phyloP scores from a whole-genome alignment of 2,888 invertebrate species.

The Acrocera orbiculus region DNA sequence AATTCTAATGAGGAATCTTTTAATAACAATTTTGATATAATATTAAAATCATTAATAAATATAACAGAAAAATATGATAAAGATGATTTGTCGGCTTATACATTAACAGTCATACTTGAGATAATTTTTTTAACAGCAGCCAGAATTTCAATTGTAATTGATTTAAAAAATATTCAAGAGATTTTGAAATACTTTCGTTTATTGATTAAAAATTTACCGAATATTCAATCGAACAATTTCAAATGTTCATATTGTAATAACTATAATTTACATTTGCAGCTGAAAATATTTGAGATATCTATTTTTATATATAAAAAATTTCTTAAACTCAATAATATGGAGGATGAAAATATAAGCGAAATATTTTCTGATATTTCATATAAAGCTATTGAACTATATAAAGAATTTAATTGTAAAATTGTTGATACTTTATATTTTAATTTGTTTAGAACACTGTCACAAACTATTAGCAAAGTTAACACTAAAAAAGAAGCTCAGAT shows the following conservation, averaged over 20 bases:
- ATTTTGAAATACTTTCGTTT: no score
- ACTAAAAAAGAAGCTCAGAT: neutral
- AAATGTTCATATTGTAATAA: constrained; percentile 1
- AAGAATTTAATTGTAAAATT: constrained; percentile 2
- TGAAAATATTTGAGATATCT: neutral
- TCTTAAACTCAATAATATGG: constrained; percentile 4
- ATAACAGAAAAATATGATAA: no score
- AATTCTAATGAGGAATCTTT: no score
- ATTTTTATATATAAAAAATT: neutral
- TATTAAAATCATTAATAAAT: no score
- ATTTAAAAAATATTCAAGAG: no score
- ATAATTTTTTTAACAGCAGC: no score
- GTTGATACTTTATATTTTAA: neutral
- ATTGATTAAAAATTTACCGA: constrained; percentile 2
- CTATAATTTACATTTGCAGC: constrained; percentile 1
- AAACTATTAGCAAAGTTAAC: neutral
- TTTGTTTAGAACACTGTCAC: neutral
- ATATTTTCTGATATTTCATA: neutral
- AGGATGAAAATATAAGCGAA: no score
- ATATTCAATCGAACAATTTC: constrained; percentile 1
- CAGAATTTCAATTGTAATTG: no score
- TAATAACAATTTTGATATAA: no score
- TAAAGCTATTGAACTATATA: neutral
- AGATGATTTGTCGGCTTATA: no score
- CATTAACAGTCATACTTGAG: no score